A percentile compares a stretch with the other conserved stretches of the same genome.
Conservation (phyloP, 2,888 invertebrate genomes). For the Lithodes maja region DNA sequence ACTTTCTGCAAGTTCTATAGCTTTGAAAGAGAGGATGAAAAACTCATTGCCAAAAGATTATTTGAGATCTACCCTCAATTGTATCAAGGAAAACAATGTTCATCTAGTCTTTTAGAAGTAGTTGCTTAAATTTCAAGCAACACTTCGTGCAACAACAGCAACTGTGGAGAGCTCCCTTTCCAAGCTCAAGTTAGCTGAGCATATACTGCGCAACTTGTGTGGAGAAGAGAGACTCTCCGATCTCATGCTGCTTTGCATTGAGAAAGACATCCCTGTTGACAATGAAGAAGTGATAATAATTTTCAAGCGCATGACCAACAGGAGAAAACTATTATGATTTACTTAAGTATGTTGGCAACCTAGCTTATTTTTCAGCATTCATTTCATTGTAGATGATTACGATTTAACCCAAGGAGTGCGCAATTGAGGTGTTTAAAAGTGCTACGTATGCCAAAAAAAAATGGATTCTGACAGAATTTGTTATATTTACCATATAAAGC, state of each 20-base stretch:
- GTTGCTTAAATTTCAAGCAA: not conserved
- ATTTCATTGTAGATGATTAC: not conserved
- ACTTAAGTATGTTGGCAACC: not conserved
- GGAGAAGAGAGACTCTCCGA: not conserved
- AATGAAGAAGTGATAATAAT: slow-evolving; percentile 12
- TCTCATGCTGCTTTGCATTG: not conserved
- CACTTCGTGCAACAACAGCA: not conserved
- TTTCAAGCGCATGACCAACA: not conserved
- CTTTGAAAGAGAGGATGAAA: not conserved
- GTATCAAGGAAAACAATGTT: not conserved
- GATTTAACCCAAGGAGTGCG: not conserved
- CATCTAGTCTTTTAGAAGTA: not conserved
- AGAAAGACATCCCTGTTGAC: not conserved
- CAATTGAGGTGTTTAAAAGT: no score
- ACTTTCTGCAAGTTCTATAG: not conserved
- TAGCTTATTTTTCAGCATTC: not conserved
- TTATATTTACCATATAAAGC: no score
- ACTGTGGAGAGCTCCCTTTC: slow-evolving; percentile 22
- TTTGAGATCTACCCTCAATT: not conserved
- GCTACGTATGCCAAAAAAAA: no score
- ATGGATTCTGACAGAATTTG: no score
- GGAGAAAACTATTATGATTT: not conserved
- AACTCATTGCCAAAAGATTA: not conserved
- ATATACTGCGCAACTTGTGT: slow-evolving; percentile 8
- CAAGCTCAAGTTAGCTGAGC: slow-evolving; percentile 21